Base-by-base conservation (phyloP, 2,797 vertebrate genomes). In the Oreonectes daqikongensis region DNA sequence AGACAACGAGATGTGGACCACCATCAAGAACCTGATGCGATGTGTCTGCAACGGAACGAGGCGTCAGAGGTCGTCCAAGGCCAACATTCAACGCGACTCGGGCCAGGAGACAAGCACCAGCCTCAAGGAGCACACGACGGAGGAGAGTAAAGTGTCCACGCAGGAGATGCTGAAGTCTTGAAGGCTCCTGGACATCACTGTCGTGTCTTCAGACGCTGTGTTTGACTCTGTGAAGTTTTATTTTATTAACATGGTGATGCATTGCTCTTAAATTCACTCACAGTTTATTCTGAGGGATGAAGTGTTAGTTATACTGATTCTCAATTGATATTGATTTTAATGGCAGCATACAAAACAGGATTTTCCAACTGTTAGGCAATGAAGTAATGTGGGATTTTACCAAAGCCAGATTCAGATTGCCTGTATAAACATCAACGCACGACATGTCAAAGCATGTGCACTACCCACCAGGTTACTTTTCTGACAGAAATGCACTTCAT, bases 1-100 rank as follows among this genome's bases (percentile, higher is more conserved):
- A 87, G 97, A 99, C 7, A 93, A 98, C 28, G 97, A 99, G 79
- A 99, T 99, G 96, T 98, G 96, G 93, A 85, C 83, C 57, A 98
- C 96, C 53, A 92, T 99, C 86, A 97, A 94, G 85, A 95, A 92
- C 85, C 94, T 99, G 86, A 76, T 97, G 75, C 92, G 93, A 83
- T 96, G 95, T 69, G 89, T 92, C 5, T 88, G 89, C 2, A 94
- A 87, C 0, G 94, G 94, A 15, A 95, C 84, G 4, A 88, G 92
- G 0, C 89, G 90, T 55, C 92, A 93, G 86, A 85, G 92, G 46
- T 93, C 92, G 0, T 88, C 86, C 0, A 89, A 20, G 72, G 91
- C 92, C 76, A 94, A 92, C 61, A 53, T 81, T 46, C 86, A 87
- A 68, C 85, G 87, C 30, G 88, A 83, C 83, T 92, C 92, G 0